phyloP scores from a whole-genome alignment of 2,797 vertebrate species.

The Manis crassicaudata region DNA sequence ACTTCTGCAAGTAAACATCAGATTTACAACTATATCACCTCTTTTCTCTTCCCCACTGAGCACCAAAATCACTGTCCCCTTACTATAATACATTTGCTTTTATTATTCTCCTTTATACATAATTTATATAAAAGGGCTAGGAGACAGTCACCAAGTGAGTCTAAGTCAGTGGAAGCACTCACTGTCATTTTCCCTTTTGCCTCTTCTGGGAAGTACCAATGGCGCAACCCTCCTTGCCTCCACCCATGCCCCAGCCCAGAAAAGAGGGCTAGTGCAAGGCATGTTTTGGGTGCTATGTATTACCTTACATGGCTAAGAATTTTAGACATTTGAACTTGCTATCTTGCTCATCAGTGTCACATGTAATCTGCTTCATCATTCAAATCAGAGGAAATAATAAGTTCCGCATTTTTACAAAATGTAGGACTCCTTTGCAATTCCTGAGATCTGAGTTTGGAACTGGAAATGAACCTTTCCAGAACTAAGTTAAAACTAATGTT shows the following conservation, averaged over 20 bases:
- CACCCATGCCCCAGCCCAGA: neutral
- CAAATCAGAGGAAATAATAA: conserved; percentile 67
- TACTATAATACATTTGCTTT: neutral
- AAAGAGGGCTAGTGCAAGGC: neutral
- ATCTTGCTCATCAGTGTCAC: conserved; percentile 72
- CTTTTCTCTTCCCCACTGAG: neutral
- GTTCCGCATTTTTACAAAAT: conserved; percentile 76
- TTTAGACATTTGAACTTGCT: conserved; percentile 63
- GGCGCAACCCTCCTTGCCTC: neutral
- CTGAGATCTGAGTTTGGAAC: conserved; percentile 65
- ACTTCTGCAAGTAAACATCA: neutral
- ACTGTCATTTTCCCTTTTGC: neutral
- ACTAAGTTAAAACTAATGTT: conserved; percentile 78
- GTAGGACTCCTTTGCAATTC: conserved; percentile 53
- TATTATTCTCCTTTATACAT: neutral
- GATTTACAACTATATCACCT: neutral
- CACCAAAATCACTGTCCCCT: neutral
- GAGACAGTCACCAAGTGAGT: neutral
- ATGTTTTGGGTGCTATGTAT: conserved; percentile 9
- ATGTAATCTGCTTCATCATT: conserved; percentile 71
- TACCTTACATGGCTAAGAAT: conserved; percentile 17
- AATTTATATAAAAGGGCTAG: neutral
- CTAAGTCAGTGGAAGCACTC: neutral
- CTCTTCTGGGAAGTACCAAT: neutral
- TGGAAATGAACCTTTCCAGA: conserved; percentile 80